phyloP scores from a whole-genome alignment of 1,140 invertebrate species.

The Rhopalosiphum maidis region DNA sequence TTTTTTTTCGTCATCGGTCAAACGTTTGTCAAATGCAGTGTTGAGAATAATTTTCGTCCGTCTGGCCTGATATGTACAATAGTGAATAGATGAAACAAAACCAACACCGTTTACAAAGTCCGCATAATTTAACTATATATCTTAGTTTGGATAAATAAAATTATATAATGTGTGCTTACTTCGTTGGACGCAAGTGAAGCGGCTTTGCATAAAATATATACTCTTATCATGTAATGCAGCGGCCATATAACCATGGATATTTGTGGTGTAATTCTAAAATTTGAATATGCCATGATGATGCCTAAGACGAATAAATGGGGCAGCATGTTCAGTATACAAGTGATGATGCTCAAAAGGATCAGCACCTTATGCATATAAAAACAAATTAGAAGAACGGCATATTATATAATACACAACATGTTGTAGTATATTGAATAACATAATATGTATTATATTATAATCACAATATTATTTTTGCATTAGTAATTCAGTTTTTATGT shows the following conservation, averaged over 20 bases:
- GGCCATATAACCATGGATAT: slow-evolving; percentile 57
- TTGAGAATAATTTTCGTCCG: slow-evolving; percentile 19
- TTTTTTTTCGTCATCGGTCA: not conserved
- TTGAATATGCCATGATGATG: slow-evolving; percentile 54
- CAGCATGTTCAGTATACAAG: slow-evolving; percentile 37
- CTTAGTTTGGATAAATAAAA: not conserved
- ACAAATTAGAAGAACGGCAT: not conserved
- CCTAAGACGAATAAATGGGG: slow-evolving; percentile 55
- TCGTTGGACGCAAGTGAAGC: slow-evolving; percentile 49
- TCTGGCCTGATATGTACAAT: not conserved
- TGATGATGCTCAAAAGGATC: slow-evolving; percentile 38
- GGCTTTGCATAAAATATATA: slow-evolving; percentile 48
- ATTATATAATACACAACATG: not conserved
- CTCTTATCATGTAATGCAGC: slow-evolving; percentile 16
- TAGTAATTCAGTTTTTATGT: not conserved
- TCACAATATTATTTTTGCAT: not conserved
- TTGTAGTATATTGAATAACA: not conserved
- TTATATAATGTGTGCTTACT: not conserved
- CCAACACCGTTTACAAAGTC: too few relatives aligned
- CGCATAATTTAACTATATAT: not conserved
- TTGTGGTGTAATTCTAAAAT: slow-evolving; percentile 54
- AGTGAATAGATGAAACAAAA: not conserved
- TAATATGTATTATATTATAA: too few relatives aligned
- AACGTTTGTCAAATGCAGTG: not conserved
- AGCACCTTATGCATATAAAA: not conserved